Percentiles rank a stretch among this genome's conserved stretches.
phyloP scores from a whole-genome alignment of 2,113 vertebrate species.

The Onychostruthus taczanowskii region DNA sequence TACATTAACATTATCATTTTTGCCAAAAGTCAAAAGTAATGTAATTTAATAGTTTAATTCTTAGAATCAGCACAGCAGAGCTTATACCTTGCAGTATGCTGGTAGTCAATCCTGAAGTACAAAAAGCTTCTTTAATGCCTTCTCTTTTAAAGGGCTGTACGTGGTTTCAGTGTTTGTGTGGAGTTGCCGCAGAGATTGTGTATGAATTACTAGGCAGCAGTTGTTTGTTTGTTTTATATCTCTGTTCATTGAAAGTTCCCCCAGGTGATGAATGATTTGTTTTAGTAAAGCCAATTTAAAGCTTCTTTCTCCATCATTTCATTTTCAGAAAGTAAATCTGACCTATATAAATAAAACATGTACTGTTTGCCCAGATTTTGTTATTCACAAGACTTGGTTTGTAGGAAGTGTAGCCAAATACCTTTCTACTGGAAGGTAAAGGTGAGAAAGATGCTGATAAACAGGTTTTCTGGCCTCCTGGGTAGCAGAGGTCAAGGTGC shows the following conservation, averaged over 20 bases:
- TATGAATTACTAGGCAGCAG: background rate
- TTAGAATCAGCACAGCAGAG: background rate
- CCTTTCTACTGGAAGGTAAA: background rate
- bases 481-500: background rate
- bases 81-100: background rate
- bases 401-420: background rate
- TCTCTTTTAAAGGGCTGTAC: background rate
- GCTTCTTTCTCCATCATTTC: background rate
- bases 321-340: background rate
- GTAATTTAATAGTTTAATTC: background rate
- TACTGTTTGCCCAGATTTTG: background rate
- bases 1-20: background rate
- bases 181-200: background rate
- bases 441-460: background rate
- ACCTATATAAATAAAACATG: background rate
- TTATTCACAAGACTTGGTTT: background rate
- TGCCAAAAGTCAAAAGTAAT: background rate
- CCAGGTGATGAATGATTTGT: background rate
- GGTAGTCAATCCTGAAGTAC: background rate
- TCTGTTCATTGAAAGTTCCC: background rate
- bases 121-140: background rate
- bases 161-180: background rate
- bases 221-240: constrained; percentile 4
- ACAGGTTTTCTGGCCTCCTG: background rate
- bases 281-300: background rate